Base-by-base conservation (phyloP, 1,140 invertebrate species). In the Meloidogyne floridensis region DNA sequence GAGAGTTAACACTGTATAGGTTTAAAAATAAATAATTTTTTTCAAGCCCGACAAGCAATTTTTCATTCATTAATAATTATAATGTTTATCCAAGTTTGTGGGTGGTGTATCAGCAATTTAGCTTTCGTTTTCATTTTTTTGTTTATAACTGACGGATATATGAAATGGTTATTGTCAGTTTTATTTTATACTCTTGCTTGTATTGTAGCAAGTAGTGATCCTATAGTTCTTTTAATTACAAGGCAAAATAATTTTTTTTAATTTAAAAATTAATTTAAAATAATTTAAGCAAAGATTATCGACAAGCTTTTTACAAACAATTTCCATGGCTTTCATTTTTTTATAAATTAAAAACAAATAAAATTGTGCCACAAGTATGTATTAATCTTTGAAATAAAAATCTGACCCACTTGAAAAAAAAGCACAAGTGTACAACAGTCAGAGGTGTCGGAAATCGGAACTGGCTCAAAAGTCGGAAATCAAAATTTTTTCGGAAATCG, bases 51-150 rank as follows among this genome's bases (percentile, higher is more conserved):
- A 65, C 59, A 65, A 8, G 6, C 59, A 4, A 65, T 65, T n/a
- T 65, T 65, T 65, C 15, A 65, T 65, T 65, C 59, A 65, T 65
- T 65, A 65, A 65, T 65, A 4, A 65, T 65, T n/a, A 65, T 65
- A 65, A 65, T 65, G 59, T 6, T 65, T n/a, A 65, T 65, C 7
- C 59, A 65, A 65, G 59, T 65, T n/a, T 65, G 59, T 65, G 59
- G 59, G 5, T 65, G 59, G 59, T 13, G 10, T 65, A 65, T 65
- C 0, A 65, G 59, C n/a, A 11, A 65, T 65, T 65, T 65, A 8
- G 59, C 59, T 18, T 65, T 65, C n/a, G 15, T n/a, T 65, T 8
- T 65, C 0, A 65, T 65, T 18, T 65, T n/a, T 65, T 65, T n/a
- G 1, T 65, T 65, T 6, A 8, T 65, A 65, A 65, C n/a, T 11